Evolutionary conservation across 2,888 invertebrate species (phyloP), one percentile per base, ranked within the genome.

Genomic region (Choreutis nemorana): DNA sequence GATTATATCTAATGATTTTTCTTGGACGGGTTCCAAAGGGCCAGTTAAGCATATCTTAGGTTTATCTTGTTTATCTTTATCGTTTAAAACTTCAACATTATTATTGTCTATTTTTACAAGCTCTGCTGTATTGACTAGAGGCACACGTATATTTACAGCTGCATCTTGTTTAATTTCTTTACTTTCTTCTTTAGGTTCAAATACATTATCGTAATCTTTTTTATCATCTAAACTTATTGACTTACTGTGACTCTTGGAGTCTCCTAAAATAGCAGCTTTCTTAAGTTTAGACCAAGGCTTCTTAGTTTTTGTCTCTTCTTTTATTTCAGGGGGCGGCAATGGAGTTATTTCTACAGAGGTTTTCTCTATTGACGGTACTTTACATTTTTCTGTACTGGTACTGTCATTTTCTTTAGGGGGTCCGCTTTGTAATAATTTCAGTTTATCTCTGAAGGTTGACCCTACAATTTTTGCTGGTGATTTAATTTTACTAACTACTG

Each of bases 211-310:
- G n/a, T n/a, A 35, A 39, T 60, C 58, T 38, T 56, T 55, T 34
- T 63, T 63, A 38, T 66, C 66, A 26, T 75, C 72, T 50, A 53
- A 10, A 42, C 61, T 67, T n/a, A n/a, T n/a, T 44, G 62, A 52
- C 50, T 64, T 68, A 41, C 57, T 71, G 45, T 59, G 60, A 37
- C 51, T 68, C 54, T 77, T 78, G 15, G 77, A 55, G 30, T 78
- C 83, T 21, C 83, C 78, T 44, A 83, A 65, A 40, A 85, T 84
- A 20, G 84, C 77, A 8, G 91, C 91, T 55, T 89, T 85, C 57
- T 90, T 91, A 23, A 91, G 68, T 70, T 89, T 89, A 8, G 83
- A 83, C 91, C 91, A 91, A 2, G 88, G 86, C 44, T 84, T 86
- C 49, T 83, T 86, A 26, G 47, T 62, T 43, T 64, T 80, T 7